Evolutionary conservation across 2,797 vertebrate genomes (phyloP), one percentile per base, ranked within the genome.

Genomic region (Enteromius treurensis): DNA sequence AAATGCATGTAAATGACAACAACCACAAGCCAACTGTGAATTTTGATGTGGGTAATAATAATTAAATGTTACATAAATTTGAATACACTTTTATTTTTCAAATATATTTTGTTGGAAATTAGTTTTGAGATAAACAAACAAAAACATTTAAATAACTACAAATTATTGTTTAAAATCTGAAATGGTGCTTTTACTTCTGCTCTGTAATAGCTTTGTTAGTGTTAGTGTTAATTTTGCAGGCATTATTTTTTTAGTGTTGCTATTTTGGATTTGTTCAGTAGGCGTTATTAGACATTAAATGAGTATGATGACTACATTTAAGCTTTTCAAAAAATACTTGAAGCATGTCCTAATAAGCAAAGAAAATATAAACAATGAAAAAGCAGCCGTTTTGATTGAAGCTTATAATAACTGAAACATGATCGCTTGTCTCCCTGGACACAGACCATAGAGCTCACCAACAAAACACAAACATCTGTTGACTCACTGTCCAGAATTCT

Each of bases 381-480:
- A 60, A 60, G 11, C 7, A 71, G 40, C n/a, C 45, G 42, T 29
- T 69, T 58, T 80, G 26, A 17, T 32, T 21, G 5, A 40, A 23
- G 64, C 64, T 15, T 26, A 73, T 9, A 49, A 17, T 74, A 34
- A 51, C 65, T 75, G 10, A 21, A 75, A 29, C 47, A 49, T 75
- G 32, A 75, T 49, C 3, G 0, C 45, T 75, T 6, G 8, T 75
- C 17, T 73, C 55, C 55, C 55, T 81, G 55, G 55, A 73, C 69
- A 81, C 26, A 81, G 13, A 29, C 40, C 79, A 81, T 32, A 55
- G 37, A 58, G 51, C 67, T 58, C 37, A 77, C 14, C 75, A 64
- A 62, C 17, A 23, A 77, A 77, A 64, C 17, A 5, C 55, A 73
- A 81, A 62, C 79, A 81, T 62, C 29, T 74, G 68, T 47, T 64